Conservation (phyloP, 2,797 vertebrate species). For the Neomorphus geoffroyi region DNA sequence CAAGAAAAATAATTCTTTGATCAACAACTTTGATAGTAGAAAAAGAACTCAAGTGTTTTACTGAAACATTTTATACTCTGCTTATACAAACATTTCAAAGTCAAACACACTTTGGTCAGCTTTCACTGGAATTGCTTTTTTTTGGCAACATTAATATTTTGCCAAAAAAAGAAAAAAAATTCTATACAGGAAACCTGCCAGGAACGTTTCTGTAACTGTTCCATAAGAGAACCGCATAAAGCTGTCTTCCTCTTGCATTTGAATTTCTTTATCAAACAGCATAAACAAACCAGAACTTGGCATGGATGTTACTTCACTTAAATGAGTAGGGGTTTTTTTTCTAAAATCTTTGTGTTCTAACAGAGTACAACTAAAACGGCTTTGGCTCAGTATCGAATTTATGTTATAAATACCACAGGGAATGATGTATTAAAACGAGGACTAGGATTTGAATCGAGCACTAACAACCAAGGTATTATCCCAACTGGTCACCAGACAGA, state of each 20-base stretch:
- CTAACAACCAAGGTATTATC: background rate
- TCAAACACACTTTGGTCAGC: background rate
- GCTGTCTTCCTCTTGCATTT: background rate
- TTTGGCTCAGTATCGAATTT: background rate
- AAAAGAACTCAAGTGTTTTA: background rate
- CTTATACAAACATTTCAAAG: conserved; percentile 8
- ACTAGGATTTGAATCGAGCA: background rate
- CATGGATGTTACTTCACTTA: background rate
- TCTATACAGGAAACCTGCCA: background rate
- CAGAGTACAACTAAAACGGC: background rate
- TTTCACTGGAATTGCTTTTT: background rate
- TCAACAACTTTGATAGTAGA: background rate
- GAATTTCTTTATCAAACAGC: background rate
- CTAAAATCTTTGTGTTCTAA: background rate
- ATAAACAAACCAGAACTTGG: background rate
- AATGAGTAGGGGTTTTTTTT: background rate
- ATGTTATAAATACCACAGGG: background rate
- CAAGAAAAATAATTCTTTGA: background rate
- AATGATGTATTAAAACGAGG: background rate
- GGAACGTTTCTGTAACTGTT: background rate
- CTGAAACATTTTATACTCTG: background rate
- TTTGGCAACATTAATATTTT: background rate
- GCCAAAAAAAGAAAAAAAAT: background rate
- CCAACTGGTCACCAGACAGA: background rate
- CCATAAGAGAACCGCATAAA: background rate